Evolutionary conservation across 2,797 vertebrate species (phyloP), one percentile per base, ranked within the genome.

Genomic region (Falco berigora): DNA sequence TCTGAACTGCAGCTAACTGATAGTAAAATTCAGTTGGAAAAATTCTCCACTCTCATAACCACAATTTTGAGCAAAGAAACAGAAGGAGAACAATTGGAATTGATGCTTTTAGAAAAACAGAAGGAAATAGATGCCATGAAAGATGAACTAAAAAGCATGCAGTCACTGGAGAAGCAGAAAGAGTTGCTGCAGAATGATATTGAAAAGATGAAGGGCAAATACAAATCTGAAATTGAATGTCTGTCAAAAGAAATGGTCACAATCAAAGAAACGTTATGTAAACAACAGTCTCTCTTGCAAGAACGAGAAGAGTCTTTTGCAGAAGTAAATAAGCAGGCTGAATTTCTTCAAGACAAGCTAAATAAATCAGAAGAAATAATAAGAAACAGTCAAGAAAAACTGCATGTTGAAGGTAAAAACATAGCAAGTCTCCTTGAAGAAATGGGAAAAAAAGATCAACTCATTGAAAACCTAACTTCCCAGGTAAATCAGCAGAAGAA

Each of bases 401-500:
- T 97, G 20, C 96, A 96, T 5, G 72, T 91, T 44, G 97, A 98
- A 68, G 32, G 73, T 85, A 83, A 94, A 59, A 97, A 97, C 88
- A 90, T 97, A 34, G 42, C 76, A 5, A 94, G 82, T 89, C 95
- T 98, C 42, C 71, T 79, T 52, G 71, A 91, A 75, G 97, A 98
- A 53, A 59, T 97, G 17, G 96, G 94, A 44, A 90, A 90, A 23
- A 99, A 98, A 97, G 98, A 98, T 19, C 97, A 98, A 6, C 86
- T 98, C 7, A 95, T 98, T 1, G 75, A 85, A 95, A 97, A 94
- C n/a, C 96, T 99, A 96, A 98, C 68, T 78, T 88, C 98, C 61
- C 98, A 99, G 92, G 92, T 98, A 25, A 97, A 80, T 94, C 99
- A 99, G 90, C 98, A 99, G 91, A 98, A 98, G 89, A 98, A 99